Evolutionary conservation across 2,797 vertebrate genomes (phyloP), one percentile per base, ranked within the genome.

Genomic region (Argya squamiceps): DNA sequence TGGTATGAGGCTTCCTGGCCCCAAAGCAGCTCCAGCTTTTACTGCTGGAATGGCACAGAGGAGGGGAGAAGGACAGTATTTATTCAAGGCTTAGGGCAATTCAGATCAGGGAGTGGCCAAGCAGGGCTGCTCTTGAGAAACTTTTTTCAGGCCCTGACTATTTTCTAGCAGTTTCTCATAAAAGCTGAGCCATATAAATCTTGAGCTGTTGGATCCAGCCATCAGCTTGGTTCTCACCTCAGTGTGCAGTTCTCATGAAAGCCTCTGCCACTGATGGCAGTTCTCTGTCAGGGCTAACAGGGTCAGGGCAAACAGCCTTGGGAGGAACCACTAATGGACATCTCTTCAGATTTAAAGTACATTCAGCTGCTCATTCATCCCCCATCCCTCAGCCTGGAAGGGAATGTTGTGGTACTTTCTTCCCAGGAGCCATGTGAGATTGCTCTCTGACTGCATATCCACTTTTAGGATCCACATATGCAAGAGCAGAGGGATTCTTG

Each of bases 171-270:
- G 8, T 60, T 89, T 71, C 32, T 77, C 37, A 10, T 39, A 27
- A 32, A 62, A 56, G 29, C 30, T 26, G 37, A 78, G 27, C 34
- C 77, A 52, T 16, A 52, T 27, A 77, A 86, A 21, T 14, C 18
- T 63, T 19, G 17, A 63, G 24, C 39, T 64, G 13, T n/a, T 50
- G 34, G 34, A 41, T 62, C 5, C 6, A 15, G 5, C 34, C 36
- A 20, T 39, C 77, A 84, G 37, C 59, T 46, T 68, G 59, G 19
- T 14, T 64, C 43, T 92, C 69, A 58, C 12, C 1, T 8, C 9
- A 2, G 19, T 1, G 2, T 5, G 22, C 0, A 4, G 20, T 10
- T 88, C 55, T 52, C 1, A 0, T 34, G 49, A 41, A 62, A 77
- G 36, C 46, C 69, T 32, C 55, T 87, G 36, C 70, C 16, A 6